phyloP scores from a whole-genome alignment of 92 coral and sea anemone genomes.

The Montipora capitata region DNA sequence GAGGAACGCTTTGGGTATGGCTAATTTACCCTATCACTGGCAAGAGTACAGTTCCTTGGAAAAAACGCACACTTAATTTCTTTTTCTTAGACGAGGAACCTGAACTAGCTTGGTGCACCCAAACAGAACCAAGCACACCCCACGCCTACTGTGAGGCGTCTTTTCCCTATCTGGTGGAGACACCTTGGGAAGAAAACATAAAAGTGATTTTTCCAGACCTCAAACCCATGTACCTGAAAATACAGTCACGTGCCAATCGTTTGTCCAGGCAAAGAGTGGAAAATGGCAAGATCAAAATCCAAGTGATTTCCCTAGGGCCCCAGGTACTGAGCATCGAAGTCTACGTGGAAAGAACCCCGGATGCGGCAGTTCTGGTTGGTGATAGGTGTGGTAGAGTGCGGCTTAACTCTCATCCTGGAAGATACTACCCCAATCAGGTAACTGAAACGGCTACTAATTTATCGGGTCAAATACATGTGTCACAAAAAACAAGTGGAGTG shows the following conservation, averaged over 20 bases:
- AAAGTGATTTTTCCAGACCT: slow-evolving; percentile 79
- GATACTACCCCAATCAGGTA: slow-evolving; percentile 37
- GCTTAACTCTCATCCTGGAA: slow-evolving; percentile 61
- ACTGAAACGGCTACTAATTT: neutral
- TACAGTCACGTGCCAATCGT: slow-evolving; percentile 71
- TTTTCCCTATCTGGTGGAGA: neutral
- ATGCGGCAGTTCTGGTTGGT: slow-evolving; percentile 83
- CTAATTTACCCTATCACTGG: no score
- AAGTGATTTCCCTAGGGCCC: slow-evolving; percentile 35
- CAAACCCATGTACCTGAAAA: slow-evolving; percentile 64
- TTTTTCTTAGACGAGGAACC: slow-evolving; percentile 3
- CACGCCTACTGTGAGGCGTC: slow-evolving; percentile 15
- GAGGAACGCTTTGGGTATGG: no score
- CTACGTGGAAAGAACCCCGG: slow-evolving; percentile 87
- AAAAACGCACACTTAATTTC: neutral
- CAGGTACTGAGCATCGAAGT: slow-evolving; percentile 76
- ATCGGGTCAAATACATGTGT: no score
- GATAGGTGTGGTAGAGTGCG: slow-evolving; percentile 84
- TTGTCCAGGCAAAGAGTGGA: slow-evolving; percentile 71
- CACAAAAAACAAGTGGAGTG: no score
- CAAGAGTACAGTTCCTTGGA: no score
- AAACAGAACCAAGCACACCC: slow-evolving; percentile 39
- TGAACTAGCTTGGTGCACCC: neutral
- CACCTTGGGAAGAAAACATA: neutral
- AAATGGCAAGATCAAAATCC: slow-evolving; percentile 61